Evolutionary conservation across 2,113 vertebrate genomes (phyloP), one percentile per base, ranked within the genome.

Genomic region (Tachysurus vachellii): DNA sequence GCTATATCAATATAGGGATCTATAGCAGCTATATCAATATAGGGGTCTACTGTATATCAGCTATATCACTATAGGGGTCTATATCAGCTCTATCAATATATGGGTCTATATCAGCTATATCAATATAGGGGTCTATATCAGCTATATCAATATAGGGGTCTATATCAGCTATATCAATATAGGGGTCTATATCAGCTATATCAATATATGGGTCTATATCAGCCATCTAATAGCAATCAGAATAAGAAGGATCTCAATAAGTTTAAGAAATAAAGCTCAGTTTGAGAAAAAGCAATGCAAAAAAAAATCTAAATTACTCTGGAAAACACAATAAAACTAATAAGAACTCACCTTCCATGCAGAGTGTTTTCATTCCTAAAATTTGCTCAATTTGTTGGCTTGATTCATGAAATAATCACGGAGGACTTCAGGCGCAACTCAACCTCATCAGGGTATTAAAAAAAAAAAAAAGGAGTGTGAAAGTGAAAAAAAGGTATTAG

Each of bases 321-420:
- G 26, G 83, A 56, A 26, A 85, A 85, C 47, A 56, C 31, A 16
- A 31, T 26, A 19, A 85, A 79, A 66, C 82, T 50, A 68, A 83
- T 66, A 85, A 79, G 44, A 77, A 66, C 47, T 44, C 13, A 56
- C 61, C 0, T 47, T 71, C 19, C 47, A 79, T 36, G 47, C 53
- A 26, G 36, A n/a, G 73, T n/a, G 71, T 53, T 86, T 80, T 57
- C 62, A 16, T 59, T 80, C 21, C 2, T 14, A 3, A 61, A 82
- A 82, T 50, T 66, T n/a, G 85, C 14, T 26, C 23, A 61, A 71
- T 57, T 50, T 61, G 28, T 23, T 8, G 23, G 9, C 8, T 71
- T 86, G 79, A 86, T 73, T 86, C 85, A 70, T 82, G 64, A 68
- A 81, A 81, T 71, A 86, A 86, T 82, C 66, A 80, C 21, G 26